phyloP scores from a whole-genome alignment of 2,888 invertebrate species.

The Himalopsyche tibetana region DNA sequence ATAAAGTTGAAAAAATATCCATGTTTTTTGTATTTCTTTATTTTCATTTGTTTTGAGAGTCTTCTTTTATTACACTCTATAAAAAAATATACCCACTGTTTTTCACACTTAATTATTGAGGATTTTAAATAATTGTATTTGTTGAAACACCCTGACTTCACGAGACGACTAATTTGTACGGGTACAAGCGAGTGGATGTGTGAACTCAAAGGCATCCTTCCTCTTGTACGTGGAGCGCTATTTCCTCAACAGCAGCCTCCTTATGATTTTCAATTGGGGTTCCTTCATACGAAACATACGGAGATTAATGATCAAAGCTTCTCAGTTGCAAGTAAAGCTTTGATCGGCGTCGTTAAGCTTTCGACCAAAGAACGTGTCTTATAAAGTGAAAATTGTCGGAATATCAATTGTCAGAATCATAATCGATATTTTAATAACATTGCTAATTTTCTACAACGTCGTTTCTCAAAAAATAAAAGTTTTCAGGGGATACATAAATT shows the following conservation, averaged over 20 bases:
- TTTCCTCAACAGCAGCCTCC: conserved; percentile 10
- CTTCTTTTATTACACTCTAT: too few relatives aligned
- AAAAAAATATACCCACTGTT: too few relatives aligned
- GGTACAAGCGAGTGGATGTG: background rate
- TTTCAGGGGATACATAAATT: too few relatives aligned
- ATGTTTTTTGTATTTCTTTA: too few relatives aligned
- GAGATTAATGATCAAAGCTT: background rate
- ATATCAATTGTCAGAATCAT: too few relatives aligned
- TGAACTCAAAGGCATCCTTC: conserved; percentile 20
- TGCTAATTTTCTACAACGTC: too few relatives aligned
- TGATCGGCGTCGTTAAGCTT: background rate
- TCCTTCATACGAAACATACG: background rate
- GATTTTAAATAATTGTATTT: background rate
- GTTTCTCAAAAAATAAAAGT: too few relatives aligned
- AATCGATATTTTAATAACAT: too few relatives aligned
- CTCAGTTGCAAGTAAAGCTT: background rate
- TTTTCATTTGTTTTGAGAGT: too few relatives aligned
- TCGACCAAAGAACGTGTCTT: background rate
- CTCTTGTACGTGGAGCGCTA: background rate
- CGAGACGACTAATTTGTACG: background rate
- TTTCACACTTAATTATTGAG: too few relatives aligned
- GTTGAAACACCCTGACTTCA: background rate
- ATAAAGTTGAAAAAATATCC: too few relatives aligned
- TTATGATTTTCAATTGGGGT: conserved; percentile 12
- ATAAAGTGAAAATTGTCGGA: background rate